phyloP scores from a whole-genome alignment of 2,888 invertebrate genomes.

The Acleris laterana region DNA sequence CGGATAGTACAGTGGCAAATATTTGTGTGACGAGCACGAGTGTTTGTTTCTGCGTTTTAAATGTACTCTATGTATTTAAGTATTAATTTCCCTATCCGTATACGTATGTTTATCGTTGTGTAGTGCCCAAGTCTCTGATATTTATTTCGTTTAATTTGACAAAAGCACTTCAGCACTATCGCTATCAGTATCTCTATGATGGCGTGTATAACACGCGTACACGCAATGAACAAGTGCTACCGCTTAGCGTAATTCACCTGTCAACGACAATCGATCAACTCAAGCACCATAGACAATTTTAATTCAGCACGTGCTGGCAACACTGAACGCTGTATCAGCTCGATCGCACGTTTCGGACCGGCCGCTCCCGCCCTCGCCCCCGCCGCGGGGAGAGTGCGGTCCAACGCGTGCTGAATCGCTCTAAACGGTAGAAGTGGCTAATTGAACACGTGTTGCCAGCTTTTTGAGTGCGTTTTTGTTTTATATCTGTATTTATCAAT shows the following conservation, averaged over 20 bases:
- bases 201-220: constrained; percentile 5
- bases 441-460: constrained; percentile 12
- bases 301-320: constrained; percentile 23
- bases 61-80: too few relatives aligned
- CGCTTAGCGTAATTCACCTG: constrained; percentile 4
- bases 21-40: too few relatives aligned
- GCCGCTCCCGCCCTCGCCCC: neutral
- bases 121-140: too few relatives aligned
- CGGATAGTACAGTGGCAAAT: too few relatives aligned
- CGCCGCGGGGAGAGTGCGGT: constrained; percentile 3
- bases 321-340: constrained; percentile 17
- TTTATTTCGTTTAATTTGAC: too few relatives aligned
- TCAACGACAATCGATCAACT: constrained; percentile 13
- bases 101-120: too few relatives aligned
- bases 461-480: constrained; percentile 6
- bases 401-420: constrained; percentile 27
- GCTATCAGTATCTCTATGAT: too few relatives aligned
- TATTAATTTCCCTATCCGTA: too few relatives aligned
- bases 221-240: constrained; percentile 45
- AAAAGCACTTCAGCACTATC: too few relatives aligned
- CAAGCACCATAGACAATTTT: constrained; percentile 18
- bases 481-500: neutral
- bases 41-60: too few relatives aligned
- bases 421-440: constrained; percentile 18
- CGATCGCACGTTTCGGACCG: constrained; percentile 10